Conservation (phyloP, 2,797 vertebrate genomes). For the Alosa sapidissima region DNA sequence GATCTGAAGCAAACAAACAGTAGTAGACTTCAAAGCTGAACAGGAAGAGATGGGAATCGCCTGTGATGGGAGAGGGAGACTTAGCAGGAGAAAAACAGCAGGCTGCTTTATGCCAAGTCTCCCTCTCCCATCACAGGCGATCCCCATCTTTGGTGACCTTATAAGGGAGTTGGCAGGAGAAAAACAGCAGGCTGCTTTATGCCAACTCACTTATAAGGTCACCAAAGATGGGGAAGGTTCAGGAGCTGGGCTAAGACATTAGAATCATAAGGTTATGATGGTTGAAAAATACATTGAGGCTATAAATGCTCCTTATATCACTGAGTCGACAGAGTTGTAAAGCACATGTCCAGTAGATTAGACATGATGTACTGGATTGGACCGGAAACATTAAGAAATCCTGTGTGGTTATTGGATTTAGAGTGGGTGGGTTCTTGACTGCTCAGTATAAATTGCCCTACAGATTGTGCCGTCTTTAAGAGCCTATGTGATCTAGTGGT, state of each 20-base stretch:
- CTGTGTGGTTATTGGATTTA: neutral
- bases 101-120: neutral
- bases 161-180: too few species aligned
- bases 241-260: neutral
- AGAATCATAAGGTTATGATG: too few species aligned
- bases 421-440: neutral
- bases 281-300: neutral
- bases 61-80: neutral
- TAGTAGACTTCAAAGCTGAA: neutral
- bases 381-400: neutral
- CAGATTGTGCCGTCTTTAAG: neutral
- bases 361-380: neutral
- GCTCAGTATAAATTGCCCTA: neutral
- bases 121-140: neutral
- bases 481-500: too few species aligned
- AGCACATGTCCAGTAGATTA: neutral
- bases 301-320: neutral
- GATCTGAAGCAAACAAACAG: neutral
- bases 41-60: neutral
- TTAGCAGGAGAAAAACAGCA: neutral
- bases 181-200: too few species aligned
- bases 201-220: too few species aligned
- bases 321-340: neutral
- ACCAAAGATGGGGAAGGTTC: neutral
- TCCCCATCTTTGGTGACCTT: too few species aligned